Evolutionary conservation across 2,113 vertebrate genomes (phyloP).

Genomic region (Lethenteron camtschaticum): DNA sequence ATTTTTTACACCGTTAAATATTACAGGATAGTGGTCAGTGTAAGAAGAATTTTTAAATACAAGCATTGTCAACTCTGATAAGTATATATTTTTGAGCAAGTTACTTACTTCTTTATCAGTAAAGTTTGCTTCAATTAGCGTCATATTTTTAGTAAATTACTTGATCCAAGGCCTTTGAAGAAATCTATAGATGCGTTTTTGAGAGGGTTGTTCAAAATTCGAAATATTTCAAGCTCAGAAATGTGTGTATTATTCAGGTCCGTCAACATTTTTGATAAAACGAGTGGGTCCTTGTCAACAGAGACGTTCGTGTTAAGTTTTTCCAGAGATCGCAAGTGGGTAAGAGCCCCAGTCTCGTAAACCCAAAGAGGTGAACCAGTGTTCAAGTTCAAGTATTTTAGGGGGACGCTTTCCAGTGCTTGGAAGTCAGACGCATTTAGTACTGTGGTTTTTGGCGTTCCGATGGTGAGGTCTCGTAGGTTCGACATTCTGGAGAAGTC

Average conservation of each 20-base stretch:
- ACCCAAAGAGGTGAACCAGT: no score
- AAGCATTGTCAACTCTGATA: background rate
- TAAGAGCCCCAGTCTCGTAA: no score
- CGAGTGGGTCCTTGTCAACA: background rate
- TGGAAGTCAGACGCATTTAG: no score
- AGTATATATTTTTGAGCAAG: background rate
- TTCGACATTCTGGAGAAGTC: no score
- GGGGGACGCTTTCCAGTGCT: no score
- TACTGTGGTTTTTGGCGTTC: no score
- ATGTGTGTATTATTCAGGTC: background rate
- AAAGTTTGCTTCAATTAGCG: background rate
- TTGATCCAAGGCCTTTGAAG: background rate
- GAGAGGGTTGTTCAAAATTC: background rate
- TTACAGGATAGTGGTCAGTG: background rate
- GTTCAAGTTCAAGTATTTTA: no score
- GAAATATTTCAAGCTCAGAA: background rate
- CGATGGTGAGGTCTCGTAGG: no score
- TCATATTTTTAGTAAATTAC: background rate
- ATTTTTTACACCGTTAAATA: conserved; percentile 1
- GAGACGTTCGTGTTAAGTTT: background rate
- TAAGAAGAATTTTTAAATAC: background rate
- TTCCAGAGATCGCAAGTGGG: no score
- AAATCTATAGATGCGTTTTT: background rate
- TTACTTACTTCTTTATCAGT: background rate
- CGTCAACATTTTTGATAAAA: background rate